These are phyloP conservation scores for Myoxocephalus aenaeus DNA, from an alignment of 2,797 vertebrate genomes.

Conservation along the genomic window DNA sequence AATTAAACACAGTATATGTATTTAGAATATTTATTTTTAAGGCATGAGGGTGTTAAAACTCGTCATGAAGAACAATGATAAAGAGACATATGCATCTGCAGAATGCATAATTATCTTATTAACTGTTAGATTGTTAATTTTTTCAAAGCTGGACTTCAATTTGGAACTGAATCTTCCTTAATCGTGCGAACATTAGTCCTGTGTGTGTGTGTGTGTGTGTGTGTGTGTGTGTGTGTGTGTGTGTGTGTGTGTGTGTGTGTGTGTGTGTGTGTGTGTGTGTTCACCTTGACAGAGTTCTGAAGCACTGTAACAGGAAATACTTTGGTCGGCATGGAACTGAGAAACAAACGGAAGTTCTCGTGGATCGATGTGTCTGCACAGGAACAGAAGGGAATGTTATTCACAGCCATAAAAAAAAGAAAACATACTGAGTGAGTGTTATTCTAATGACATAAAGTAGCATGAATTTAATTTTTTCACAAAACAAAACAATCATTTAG, in stretches of 20 bases:
- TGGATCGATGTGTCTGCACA: slow-evolving; percentile 81
- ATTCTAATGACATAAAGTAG: background rate
- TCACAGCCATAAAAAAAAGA: slow-evolving; percentile 6
- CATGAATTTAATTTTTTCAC: background rate
- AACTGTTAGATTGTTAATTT: slow-evolving; percentile 5
- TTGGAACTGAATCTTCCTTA: slow-evolving; percentile 1
- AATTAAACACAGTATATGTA: background rate
- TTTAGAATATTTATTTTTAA: background rate
- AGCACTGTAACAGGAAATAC: slow-evolving; percentile 90
- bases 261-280: background rate
- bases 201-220: background rate
- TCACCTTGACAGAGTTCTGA: slow-evolving; percentile 91
- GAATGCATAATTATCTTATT: background rate
- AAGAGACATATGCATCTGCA: background rate
- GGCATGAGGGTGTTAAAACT: background rate
- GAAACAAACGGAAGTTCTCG: slow-evolving; percentile 87
- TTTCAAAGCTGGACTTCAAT: background rate
- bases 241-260: slow-evolving; percentile 1
- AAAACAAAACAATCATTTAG: slow-evolving; percentile 1
- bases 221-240: background rate
- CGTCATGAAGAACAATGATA: background rate
- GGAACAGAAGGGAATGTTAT: slow-evolving; percentile 40
- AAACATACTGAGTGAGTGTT: background rate
- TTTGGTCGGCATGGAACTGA: slow-evolving; percentile 89
- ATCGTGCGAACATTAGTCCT: no score